These are phyloP conservation scores for Leucoptera coffeella DNA, from an alignment of 2,888 invertebrate species.

Conservation along the genomic window DNA sequence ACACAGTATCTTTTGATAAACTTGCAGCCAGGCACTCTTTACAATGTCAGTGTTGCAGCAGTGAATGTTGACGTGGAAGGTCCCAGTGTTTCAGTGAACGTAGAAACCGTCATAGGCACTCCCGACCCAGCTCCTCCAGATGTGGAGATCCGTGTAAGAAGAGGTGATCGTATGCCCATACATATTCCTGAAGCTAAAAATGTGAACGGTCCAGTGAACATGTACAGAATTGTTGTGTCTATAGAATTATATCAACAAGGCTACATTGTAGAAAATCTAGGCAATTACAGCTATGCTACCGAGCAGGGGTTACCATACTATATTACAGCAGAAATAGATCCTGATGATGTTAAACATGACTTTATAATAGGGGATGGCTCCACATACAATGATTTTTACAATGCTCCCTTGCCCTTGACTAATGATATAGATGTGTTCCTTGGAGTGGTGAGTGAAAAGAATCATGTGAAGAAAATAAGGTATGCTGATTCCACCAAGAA, in stretches of 20 bases:
- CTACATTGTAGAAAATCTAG: constrained; percentile 55
- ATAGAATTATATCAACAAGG: constrained; percentile 59
- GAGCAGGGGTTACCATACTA: constrained; percentile 71
- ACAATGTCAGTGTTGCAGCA: constrained; percentile 68
- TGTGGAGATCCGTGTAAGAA: constrained; percentile 58
- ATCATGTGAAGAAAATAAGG: constrained; percentile 57
- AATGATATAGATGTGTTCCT: constrained; percentile 62
- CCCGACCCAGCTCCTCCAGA: constrained; percentile 65
- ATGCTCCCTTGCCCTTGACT: constrained; percentile 62
- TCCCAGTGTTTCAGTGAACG: constrained; percentile 43
- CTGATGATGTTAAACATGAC: constrained; percentile 55
- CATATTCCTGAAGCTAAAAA: constrained; percentile 63
- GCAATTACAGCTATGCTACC: constrained; percentile 61
- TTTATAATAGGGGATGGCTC: constrained; percentile 75
- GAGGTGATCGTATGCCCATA: constrained; percentile 58
- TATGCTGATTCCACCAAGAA: constrained; percentile 56
- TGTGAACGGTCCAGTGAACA: constrained; percentile 71
- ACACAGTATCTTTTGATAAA: constrained; percentile 52
- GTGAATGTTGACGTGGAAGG: constrained; percentile 56
- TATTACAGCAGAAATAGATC: constrained; percentile 72
- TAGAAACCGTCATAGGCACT: constrained; percentile 66
- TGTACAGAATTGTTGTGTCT: constrained; percentile 69
- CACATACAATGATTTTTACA: constrained; percentile 68
- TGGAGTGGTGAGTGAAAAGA: constrained; percentile 64
- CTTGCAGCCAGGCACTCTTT: constrained; percentile 68